These are phyloP conservation scores for Choreutis nemorana DNA, from an alignment of 2,888 invertebrate species.

Conservation along the genomic window DNA sequence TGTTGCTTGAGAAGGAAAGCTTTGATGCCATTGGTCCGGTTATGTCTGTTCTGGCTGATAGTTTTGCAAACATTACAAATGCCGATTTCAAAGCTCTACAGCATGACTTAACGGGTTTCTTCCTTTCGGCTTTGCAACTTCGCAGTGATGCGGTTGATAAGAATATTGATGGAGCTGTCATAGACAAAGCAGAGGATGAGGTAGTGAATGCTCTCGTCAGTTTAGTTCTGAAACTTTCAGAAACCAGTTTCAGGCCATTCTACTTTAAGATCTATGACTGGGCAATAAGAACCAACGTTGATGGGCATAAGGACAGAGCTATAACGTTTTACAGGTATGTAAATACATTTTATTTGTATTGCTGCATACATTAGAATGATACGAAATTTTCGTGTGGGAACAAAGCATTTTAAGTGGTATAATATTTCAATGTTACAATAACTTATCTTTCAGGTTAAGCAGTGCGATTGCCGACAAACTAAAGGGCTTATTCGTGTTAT, in stretches of 20 bases:
- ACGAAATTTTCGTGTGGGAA: too few species aligned
- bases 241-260: slow-evolving; percentile 87
- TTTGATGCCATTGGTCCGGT: slow-evolving; percentile 72
- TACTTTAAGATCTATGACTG: slow-evolving; percentile 89
- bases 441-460: slow-evolving; percentile 70
- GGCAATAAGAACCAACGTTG: slow-evolving; percentile 73
- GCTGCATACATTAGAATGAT: too few species aligned
- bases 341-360: too few species aligned
- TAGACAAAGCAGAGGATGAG: slow-evolving; percentile 74
- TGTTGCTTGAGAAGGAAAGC: slow-evolving; percentile 65
- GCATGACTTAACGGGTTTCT: slow-evolving; percentile 76
- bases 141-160: slow-evolving; percentile 60
- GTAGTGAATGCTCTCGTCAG: slow-evolving; percentile 80
- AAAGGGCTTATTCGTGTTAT: slow-evolving; percentile 89
- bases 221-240: slow-evolving; percentile 87
- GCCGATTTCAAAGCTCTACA: slow-evolving; percentile 72
- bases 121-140: slow-evolving; percentile 75
- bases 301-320: slow-evolving; percentile 68
- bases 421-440: too few species aligned
- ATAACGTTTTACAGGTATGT: slow-evolving; percentile 83
- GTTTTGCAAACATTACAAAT: slow-evolving; percentile 69
- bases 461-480: slow-evolving; percentile 80
- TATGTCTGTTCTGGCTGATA: slow-evolving; percentile 79
- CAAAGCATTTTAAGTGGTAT: too few species aligned
- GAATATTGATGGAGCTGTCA: slow-evolving; percentile 29